Base-by-base conservation (phyloP, 2,797 vertebrate genomes). In the Brachyrhaphis roseni region DNA sequence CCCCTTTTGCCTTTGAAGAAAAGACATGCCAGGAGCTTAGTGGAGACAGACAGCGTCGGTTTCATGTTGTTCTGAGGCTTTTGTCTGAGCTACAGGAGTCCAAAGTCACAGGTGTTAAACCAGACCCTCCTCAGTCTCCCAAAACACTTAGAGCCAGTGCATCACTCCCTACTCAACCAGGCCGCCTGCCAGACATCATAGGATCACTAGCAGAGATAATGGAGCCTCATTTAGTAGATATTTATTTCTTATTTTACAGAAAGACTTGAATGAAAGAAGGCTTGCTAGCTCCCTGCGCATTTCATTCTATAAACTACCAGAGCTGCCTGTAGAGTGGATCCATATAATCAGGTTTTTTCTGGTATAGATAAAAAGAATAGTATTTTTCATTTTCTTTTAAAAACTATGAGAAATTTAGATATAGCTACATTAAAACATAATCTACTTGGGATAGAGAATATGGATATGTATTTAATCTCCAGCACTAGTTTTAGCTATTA, bases 31-130 rank as follows among this genome's bases (percentile, higher is more conserved):
- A 83, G 79, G 83, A 80, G 84, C 90, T 95, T 89, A 88, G 84
- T 75, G 79, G 85, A 89, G 91, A 91, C 83, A 90, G 91, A 89
- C 88, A 81, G 91, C 84, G 31, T 90, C 77, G 86, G 88, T 93
- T 93, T 92, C 87, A 89, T 84, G 84, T 93, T 91, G 90, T 88
- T 74, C 76, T 31, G 26, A 75, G 45, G 86, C 87, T 90, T 92
- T 93, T 92, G 90, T 92, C 86, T 89, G 86, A 84, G 72, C 84
- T 64, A 31, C 12, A 62, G 75, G 78, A 85, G 79, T 81, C 86
- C 70, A 68, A 73, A 86, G 84, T 91, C 89, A 84, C 93, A 93
- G 93, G 89, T 94, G 92, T 88, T 80, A 88, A 84, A 74, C 62
- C 75, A 57, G 43, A 71, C 68, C 26, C 41, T 46, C 41, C 26